A percentile compares a stretch with the other conserved stretches of the same genome.
Evolutionary conservation across 2,888 invertebrate genomes (phyloP).

Genomic region (Hyppa rectilinea): DNA sequence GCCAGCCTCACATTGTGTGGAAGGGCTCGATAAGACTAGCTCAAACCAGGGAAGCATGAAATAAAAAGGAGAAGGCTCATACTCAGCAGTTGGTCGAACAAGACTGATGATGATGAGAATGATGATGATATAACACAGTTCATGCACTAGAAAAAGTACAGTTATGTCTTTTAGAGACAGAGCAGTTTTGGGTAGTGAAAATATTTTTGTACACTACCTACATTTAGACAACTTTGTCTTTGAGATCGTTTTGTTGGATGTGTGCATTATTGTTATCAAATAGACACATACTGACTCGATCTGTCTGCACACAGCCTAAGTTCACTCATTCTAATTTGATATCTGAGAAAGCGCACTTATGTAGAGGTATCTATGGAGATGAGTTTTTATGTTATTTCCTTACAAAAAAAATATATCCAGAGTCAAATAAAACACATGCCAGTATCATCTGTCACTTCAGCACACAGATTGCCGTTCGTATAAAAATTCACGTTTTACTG

Average conservation of each 20-base stretch:
- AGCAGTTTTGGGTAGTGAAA: not conserved
- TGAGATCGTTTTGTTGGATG: not conserved
- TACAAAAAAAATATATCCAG: constrained; percentile 17
- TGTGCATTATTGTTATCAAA: not conserved
- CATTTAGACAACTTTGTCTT: not conserved
- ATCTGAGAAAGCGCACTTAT: not conserved
- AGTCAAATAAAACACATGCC: constrained; percentile 45
- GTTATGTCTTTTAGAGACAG: not conserved
- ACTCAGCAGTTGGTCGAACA: not conserved
- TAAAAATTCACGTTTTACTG: constrained; percentile 13
- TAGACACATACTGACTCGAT: not conserved
- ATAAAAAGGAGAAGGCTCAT: not conserved
- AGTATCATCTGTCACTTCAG: constrained; percentile 27
- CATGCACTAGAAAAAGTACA: not conserved
- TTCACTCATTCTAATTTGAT: constrained; percentile 6
- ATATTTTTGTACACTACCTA: not conserved
- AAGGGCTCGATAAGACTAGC: not conserved
- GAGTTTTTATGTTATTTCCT: constrained; percentile 9
- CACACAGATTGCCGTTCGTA: constrained; percentile 39
- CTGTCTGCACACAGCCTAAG: not conserved
- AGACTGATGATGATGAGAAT: not conserved
- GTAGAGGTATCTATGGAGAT: not conserved
- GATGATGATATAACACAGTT: not conserved
- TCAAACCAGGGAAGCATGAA: not conserved
- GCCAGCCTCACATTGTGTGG: not conserved